phyloP scores from a whole-genome alignment of 2,797 vertebrate genomes.

The Acanthornis magna region DNA sequence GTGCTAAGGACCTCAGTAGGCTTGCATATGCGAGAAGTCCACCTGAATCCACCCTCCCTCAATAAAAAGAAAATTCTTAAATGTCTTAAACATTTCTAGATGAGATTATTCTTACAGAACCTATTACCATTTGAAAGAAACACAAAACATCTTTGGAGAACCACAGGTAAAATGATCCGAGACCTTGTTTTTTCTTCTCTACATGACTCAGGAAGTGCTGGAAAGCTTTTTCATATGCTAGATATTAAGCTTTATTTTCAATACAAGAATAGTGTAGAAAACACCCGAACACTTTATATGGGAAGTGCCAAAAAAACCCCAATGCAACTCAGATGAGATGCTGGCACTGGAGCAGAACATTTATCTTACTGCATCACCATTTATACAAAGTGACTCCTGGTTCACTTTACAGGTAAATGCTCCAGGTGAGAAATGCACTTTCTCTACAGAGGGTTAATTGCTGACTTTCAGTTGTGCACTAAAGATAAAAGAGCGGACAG shows the following conservation, averaged over 20 bases:
- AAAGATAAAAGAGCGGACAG: neutral
- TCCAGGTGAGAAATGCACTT: neutral
- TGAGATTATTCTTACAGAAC: neutral
- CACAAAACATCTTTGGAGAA: neutral
- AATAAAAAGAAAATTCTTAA: neutral
- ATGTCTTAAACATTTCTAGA: neutral
- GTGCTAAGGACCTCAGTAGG: neutral
- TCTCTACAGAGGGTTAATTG: neutral
- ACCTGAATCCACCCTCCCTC: neutral
- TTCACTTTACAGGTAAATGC: neutral
- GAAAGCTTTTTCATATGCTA: neutral
- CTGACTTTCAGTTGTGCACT: neutral
- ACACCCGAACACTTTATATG: neutral
- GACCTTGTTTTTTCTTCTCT: neutral
- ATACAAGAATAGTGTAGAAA: neutral
- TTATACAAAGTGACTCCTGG: neutral
- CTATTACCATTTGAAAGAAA: neutral
- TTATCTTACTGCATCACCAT: neutral
- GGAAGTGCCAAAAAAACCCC: neutral
- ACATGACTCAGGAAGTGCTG: neutral
- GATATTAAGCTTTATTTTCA: neutral
- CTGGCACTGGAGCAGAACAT: neutral
- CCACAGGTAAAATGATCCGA: neutral
- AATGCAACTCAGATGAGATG: neutral
- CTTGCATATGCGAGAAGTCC: neutral